Conservation (phyloP, 2,888 invertebrate species). For the Griposia aprilina region DNA sequence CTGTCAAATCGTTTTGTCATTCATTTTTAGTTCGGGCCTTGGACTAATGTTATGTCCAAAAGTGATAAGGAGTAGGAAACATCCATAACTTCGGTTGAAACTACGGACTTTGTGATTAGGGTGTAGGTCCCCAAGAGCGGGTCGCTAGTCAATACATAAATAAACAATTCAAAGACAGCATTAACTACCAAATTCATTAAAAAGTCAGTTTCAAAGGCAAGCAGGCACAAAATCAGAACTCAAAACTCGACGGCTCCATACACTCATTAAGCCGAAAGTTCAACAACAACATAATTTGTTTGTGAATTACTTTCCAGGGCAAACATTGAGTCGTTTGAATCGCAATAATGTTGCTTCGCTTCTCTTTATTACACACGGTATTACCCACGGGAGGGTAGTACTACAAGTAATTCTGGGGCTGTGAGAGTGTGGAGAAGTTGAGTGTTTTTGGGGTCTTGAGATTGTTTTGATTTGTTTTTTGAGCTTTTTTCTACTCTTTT, state of each 20-base stretch:
- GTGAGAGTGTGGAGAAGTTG: slow-evolving; percentile 52
- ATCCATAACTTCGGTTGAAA: too few relatives aligned
- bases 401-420: slow-evolving; percentile 69
- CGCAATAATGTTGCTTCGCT: slow-evolving; percentile 71
- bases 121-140: too few relatives aligned
- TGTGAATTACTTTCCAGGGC: slow-evolving; percentile 69
- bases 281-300: slow-evolving; percentile 72
- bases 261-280: slow-evolving; percentile 67
- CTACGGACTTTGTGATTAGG: too few relatives aligned
- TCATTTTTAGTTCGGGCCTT: too few relatives aligned
- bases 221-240: slow-evolving; percentile 23
- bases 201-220: slow-evolving; percentile 39
- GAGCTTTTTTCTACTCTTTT: background rate
- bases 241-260: slow-evolving; percentile 42
- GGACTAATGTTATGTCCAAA: too few relatives aligned
- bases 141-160: background rate
- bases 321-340: slow-evolving; percentile 66
- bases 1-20: too few relatives aligned
- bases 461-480: slow-evolving; percentile 27
- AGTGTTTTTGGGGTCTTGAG: slow-evolving; percentile 11
- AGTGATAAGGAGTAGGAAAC: too few relatives aligned
- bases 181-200: slow-evolving; percentile 19
- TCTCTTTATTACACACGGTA: slow-evolving; percentile 75
- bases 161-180: background rate
- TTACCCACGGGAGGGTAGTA: slow-evolving; percentile 72